A percentile compares a stretch with the other conserved stretches of the same genome.
Conservation (phyloP, 1,140 invertebrate species). For the Drosophila funebris region DNA sequence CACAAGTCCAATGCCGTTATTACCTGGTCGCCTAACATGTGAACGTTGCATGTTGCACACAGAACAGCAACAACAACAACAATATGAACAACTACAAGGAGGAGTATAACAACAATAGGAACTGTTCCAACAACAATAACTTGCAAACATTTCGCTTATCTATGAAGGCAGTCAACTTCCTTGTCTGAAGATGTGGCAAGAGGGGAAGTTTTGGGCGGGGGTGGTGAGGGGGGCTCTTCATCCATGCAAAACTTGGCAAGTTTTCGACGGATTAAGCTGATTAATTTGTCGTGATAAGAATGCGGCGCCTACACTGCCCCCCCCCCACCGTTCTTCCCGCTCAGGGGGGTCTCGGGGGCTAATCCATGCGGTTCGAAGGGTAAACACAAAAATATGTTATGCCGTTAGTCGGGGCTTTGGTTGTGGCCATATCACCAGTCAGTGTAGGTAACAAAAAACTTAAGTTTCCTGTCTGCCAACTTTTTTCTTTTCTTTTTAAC, state of each 20-base stretch:
- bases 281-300: conserved; percentile 78
- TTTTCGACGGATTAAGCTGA: conserved; percentile 81
- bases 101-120: conserved; percentile 35
- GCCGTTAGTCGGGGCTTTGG: conserved; percentile 55
- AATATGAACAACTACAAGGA: conserved; percentile 21
- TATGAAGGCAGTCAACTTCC: conserved; percentile 64
- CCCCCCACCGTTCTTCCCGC: neutral
- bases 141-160: conserved; percentile 66
- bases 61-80: conserved; percentile 1
- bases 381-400: conserved; percentile 79
- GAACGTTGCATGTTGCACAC: conserved; percentile 73
- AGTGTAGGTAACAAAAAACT: conserved; percentile 76
- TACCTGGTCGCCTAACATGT: conserved; percentile 67
- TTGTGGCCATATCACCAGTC: conserved; percentile 58
- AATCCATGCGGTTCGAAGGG: conserved; percentile 74
- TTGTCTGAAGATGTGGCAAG: neutral
- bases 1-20: conserved; percentile 31
- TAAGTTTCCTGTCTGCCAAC: conserved; percentile 78
- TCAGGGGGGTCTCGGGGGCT: conserved; percentile 31
- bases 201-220: neutral
- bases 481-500: conserved; percentile 29
- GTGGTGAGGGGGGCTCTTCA: conserved; percentile 6
- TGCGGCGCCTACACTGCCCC: conserved; percentile 56
- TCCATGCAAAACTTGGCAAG: conserved; percentile 62
- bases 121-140: conserved; percentile 51